Base-by-base conservation (phyloP, 2,113 vertebrate species). In the Paratilapia polleni region DNA sequence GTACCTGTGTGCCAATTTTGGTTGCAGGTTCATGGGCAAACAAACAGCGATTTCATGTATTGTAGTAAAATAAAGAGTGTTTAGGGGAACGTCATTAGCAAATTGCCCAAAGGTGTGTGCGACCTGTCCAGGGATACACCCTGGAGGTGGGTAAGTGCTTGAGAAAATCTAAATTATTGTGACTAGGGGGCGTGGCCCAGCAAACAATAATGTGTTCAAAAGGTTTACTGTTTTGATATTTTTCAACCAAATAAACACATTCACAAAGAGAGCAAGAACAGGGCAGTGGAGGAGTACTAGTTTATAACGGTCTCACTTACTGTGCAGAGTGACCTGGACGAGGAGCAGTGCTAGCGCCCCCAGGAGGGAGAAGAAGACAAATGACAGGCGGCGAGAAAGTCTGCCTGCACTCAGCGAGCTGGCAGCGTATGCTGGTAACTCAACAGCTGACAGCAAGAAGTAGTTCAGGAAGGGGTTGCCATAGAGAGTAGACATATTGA, bases 381-480 rank as follows among this genome's bases (percentile, higher is more conserved):
- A 91, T 0, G 86, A 85, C 13, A 59, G 19, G 15, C 80, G 89
- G 26, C 88, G 93, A 60, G 90, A 84, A 68, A 88, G 24, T 36
- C 19, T 31, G 4, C 87, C 41, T 1, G 63, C 43, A 1, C 56
- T 47, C 75, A 89, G 2, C 84, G 81, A 93, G 83, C 76, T 78
- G n/a, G 20, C 56, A 2, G 20, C 0, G 15, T 76, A 91, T 0
- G 66, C 89, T 2, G 91, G 89, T 13, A 92, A 2, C 31, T 94
- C 89, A 28, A 94, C 64, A 0, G 8, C 68, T 1, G 81, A 3
- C 24, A 87, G 6, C 41, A 91, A 81, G 68, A 91, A 66, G 78
- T 93, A 85, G 80, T 90, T 94, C 6, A 94, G 47, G 63, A 62
- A 93, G 6, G 88, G 89, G 78, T 82, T 93, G 1, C 91, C 89